These are phyloP conservation scores for Sternotherus odoratus DNA, from an alignment of 2,797 vertebrate species.

Conservation along the genomic window DNA sequence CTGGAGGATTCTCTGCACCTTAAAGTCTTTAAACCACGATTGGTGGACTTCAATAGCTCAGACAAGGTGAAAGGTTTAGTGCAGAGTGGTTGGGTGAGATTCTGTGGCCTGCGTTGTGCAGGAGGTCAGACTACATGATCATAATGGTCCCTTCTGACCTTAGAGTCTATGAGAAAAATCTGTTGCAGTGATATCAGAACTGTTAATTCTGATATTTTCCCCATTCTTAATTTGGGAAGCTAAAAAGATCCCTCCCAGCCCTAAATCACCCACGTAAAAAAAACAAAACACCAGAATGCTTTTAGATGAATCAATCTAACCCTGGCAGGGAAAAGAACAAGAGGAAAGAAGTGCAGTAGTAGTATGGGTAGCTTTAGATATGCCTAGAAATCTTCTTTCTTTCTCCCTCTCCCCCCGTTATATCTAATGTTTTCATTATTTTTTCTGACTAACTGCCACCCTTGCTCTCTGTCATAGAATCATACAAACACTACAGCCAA, in stretches of 20 bases:
- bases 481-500: neutral
- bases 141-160: too few relatives aligned
- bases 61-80: too few relatives aligned
- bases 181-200: neutral
- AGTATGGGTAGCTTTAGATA: neutral
- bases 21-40: too few relatives aligned
- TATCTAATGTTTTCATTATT: neutral
- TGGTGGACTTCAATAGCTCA: too few relatives aligned
- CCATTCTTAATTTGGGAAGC: neutral
- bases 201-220: neutral
- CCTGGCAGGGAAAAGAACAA: neutral
- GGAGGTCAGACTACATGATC: too few relatives aligned
- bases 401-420: too few relatives aligned
- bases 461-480: neutral
- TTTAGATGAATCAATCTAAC: neutral
- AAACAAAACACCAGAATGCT: neutral
- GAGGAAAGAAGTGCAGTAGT: neutral
- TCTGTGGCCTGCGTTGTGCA: too few relatives aligned
- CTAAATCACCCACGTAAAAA: neutral
- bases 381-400: neutral
- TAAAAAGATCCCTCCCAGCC: neutral
- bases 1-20: too few relatives aligned
- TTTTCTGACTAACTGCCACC: neutral
- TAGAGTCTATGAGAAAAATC: too few relatives aligned
- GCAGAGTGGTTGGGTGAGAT: too few relatives aligned